Evolutionary conservation across 2,113 vertebrate species (phyloP), one percentile per base, ranked within the genome.

Genomic region (Aepyceros melampus): DNA sequence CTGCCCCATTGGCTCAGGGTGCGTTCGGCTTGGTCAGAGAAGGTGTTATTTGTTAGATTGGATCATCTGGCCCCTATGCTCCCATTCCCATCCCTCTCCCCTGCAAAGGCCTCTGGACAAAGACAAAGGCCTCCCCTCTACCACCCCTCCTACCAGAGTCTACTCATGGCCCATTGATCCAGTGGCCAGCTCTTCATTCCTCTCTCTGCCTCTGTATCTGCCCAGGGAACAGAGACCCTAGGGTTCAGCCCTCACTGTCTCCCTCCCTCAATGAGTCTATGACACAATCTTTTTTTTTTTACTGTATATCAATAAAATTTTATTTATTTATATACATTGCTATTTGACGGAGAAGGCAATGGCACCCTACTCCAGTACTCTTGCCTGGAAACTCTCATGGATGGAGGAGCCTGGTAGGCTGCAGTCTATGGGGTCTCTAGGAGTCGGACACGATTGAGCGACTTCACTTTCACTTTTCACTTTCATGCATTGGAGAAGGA

Each of bases 1-100:
- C 62, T 62, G 51, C 27, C 56, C 89, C 21, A 36, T 8, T 36
- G 40, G 55, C 33, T 78, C n/a, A 2, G 13, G 23, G 89, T 12
- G 12, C 55, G 88, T 49, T 89, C 85, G 11, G 27, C n/a, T 51
- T 86, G 55, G 49, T 79, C 71, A 92, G 62, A 94, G 86, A 88
- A 85, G n/a, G 31, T 56, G 9, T 51, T n/a, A 49, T 5, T 7
- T 53, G 23, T 47, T 33, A 47, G 40, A 92, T 15, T 40, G 29
- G n/a, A 89, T 47, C 87, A 31, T 85, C 81, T 13, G 14, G n/a
- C 27, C 51, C 3, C 79, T 17, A 3, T 19, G 14, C 15, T 47
- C 51, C 67, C 56, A 56, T 33, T 27, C 55, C 4, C 11, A 64
- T n/a, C 56, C 27, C 36, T 55, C 43, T 94, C 76, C 13, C 25